Evolutionary conservation across 2,797 vertebrate species (phyloP).

Genomic region (Saxicola maurus): DNA sequence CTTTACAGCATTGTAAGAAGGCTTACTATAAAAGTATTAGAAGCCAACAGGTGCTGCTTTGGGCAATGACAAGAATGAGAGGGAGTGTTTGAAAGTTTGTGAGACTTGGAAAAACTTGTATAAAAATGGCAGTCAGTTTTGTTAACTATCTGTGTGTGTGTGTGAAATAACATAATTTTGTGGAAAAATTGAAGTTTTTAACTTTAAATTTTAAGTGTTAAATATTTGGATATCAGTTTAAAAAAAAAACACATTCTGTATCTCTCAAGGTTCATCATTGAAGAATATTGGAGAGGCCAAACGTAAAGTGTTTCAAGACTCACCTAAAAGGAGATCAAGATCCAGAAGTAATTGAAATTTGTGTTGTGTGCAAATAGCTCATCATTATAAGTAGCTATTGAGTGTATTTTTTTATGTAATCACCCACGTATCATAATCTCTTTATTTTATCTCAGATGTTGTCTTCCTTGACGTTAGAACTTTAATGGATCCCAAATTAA

Average conservation of each 20-base stretch:
- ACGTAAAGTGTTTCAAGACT: conserved; percentile 66
- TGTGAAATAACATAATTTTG: conserved; percentile 51
- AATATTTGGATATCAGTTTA: conserved; percentile 57
- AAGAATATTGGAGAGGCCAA: conserved; percentile 66
- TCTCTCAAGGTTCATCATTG: conserved; percentile 65
- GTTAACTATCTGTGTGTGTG: conserved; percentile 45
- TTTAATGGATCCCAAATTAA: conserved; percentile 46
- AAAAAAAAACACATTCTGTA: conserved; percentile 55
- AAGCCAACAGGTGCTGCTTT: conserved; percentile 53
- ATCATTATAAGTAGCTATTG: conserved; percentile 42
- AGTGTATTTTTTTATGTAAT: conserved; percentile 54
- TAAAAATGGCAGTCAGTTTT: conserved; percentile 54
- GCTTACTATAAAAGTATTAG: conserved; percentile 12
- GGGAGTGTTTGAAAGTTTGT: conserved; percentile 51
- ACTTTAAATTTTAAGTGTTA: conserved; percentile 53
- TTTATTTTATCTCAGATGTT: conserved; percentile 45
- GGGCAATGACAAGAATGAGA: conserved; percentile 58
- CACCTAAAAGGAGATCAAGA: conserved; percentile 66
- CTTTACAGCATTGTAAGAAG: background rate
- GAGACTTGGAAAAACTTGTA: conserved; percentile 59
- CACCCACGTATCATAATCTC: background rate
- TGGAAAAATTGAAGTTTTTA: conserved; percentile 47
- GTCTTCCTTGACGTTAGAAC: conserved; percentile 34
- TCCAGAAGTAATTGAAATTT: conserved; percentile 71
- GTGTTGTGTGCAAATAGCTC: conserved; percentile 51